These are phyloP conservation scores for Pangasius mekongensis DNA, from an alignment of 2,797 vertebrate genomes.

Conservation along the genomic window DNA sequence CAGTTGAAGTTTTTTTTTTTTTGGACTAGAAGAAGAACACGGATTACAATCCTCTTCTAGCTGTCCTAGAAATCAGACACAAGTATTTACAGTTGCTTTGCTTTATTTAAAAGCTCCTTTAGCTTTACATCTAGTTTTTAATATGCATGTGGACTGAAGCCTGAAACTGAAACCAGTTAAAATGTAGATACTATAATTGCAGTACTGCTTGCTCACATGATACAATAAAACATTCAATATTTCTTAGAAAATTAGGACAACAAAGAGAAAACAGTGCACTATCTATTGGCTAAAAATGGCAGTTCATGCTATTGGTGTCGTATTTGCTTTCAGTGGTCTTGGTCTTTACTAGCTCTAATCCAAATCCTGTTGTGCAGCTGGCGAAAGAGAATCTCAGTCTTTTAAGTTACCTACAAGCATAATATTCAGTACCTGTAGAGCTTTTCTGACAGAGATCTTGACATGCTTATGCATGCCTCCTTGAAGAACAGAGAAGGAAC, in stretches of 20 bases:
- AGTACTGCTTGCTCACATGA: neutral
- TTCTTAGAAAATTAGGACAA: neutral
- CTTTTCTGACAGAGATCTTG: constrained; percentile 2
- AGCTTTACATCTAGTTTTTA: neutral
- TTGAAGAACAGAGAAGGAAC: constrained; percentile 41
- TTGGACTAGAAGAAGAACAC: neutral
- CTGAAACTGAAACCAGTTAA: neutral
- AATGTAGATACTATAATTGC: neutral
- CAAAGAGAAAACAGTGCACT: neutral
- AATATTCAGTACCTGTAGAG: constrained; percentile 19
- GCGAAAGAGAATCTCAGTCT: constrained; percentile 5
- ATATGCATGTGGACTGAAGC: neutral
- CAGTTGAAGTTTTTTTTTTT: neutral
- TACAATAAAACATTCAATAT: neutral
- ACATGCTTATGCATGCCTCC: constrained; percentile 37
- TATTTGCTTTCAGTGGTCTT: neutral
- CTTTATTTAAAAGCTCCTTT: neutral
- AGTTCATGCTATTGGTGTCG: neutral
- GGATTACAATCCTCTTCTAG: neutral
- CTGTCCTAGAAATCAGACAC: neutral
- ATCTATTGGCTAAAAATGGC: neutral
- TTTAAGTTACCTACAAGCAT: constrained; percentile 12
- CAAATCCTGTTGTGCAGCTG: neutral
- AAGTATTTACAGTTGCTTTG: neutral
- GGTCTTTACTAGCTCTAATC: neutral